Base-by-base conservation (phyloP, 1,140 invertebrate genomes). In the Drosophila elegans region DNA sequence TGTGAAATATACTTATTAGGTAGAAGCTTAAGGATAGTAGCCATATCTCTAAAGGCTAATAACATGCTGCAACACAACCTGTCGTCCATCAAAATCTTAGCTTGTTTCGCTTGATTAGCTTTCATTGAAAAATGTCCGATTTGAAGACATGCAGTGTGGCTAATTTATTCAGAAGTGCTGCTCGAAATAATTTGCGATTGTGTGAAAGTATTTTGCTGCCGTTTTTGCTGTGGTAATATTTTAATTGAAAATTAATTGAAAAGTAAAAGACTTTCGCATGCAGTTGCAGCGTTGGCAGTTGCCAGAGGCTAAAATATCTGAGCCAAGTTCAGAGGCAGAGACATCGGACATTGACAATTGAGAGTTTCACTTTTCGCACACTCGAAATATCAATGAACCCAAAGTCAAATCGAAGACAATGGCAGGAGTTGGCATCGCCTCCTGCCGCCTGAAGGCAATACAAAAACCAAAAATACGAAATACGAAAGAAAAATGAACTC, bases 201-300 rank as follows among this genome's bases (percentile, higher is more conserved):
- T 88, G 82, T 83, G 83, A 86, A 86, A 86, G 83, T 86, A 76
- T 89, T 88, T 88, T 64, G 41, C 57, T 51, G 64, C 39, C 55
- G 41, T 66, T 63, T 60, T 61, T 59, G 51, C 56, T 66, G 72
- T 63, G 42, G 72, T 74, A 76, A 76, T 78, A 86, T 78, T 88
- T 86, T 88, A 88, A 88, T 86, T 88, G 83, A 59, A 82, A 89
- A 83, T 86, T 88, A 86, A 86, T 86, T 88, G 79, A 83, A 83
- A 82, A 79, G 48, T 69, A 88, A 86, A 71, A 79, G 79, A 81
- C 84, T 69, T 80, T 81, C 44, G 59, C 59, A 64, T 60, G 53
- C 53, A 56, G 62, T 68, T 46, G 0, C 16, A 21, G 16, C 16
- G 16, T 39, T 44, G 38, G 46, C 32, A 60, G 36, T 45, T 69